Evolutionary conservation across 1,140 invertebrate species (phyloP).

Genomic region (Leptinotarsa defecta): DNA sequence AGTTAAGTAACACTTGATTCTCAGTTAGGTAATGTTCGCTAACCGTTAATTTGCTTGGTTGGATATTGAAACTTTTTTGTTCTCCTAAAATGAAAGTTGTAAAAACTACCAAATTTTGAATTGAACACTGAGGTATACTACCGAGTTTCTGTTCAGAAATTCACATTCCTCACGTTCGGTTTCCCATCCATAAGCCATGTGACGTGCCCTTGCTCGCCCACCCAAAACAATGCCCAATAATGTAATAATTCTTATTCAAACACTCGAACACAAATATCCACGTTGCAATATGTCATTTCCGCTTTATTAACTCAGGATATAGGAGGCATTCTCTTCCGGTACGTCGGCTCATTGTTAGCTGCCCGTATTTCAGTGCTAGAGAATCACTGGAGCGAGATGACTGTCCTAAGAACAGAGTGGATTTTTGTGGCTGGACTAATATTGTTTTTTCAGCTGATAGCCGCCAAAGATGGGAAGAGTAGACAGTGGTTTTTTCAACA

Average conservation of each 20-base stretch:
- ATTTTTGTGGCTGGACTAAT: background rate
- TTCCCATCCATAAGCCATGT: slow-evolving; percentile 1
- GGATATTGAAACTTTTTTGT: too few species aligned
- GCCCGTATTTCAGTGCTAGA: background rate
- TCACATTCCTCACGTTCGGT: background rate
- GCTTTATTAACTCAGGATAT: slow-evolving; percentile 20
- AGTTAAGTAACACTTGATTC: too few species aligned
- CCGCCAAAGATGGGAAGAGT: background rate
- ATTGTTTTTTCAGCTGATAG: background rate
- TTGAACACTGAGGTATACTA: too few species aligned
- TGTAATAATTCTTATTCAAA: slow-evolving; percentile 13
- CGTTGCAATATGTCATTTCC: slow-evolving; percentile 24
- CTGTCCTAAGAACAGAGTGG: background rate
- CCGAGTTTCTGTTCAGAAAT: too few species aligned
- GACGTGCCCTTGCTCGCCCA: slow-evolving; percentile 19
- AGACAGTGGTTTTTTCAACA: too few species aligned
- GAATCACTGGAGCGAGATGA: slow-evolving; percentile 5
- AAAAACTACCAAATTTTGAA: too few species aligned
- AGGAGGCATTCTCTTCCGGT: slow-evolving; percentile 15
- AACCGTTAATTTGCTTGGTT: too few species aligned
- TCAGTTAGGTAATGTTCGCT: too few species aligned
- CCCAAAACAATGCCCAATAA: slow-evolving; percentile 21
- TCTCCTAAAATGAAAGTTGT: too few species aligned
- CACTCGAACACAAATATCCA: slow-evolving; percentile 21
- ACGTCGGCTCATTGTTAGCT: slow-evolving; percentile 5